phyloP scores from a whole-genome alignment of 2,113 vertebrate species.

The Euleptes europaea region DNA sequence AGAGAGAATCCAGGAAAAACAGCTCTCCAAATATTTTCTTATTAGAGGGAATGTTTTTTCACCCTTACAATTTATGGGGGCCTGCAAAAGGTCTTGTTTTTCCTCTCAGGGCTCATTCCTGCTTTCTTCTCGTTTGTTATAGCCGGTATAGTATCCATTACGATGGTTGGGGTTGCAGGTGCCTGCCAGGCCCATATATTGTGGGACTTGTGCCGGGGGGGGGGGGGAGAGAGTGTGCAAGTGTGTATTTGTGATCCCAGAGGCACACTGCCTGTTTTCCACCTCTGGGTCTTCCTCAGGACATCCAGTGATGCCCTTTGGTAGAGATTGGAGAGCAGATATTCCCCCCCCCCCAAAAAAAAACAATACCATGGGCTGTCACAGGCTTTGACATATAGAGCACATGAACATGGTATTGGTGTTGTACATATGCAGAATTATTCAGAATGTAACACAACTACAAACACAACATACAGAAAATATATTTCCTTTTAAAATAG shows the following conservation, averaged over 20 bases:
- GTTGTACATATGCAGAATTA: too few relatives aligned
- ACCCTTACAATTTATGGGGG: not conserved
- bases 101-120: not conserved
- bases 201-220: not conserved
- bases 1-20: constrained; percentile 50
- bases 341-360: too few relatives aligned
- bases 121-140: not conserved
- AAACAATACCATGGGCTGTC: too few relatives aligned
- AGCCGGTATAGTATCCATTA: not conserved
- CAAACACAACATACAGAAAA: too few relatives aligned
- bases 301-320: not conserved
- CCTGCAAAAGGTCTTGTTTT: not conserved
- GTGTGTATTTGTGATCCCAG: not conserved
- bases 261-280: not conserved
- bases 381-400: too few relatives aligned
- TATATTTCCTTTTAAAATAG: too few relatives aligned
- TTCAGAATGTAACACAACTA: too few relatives aligned
- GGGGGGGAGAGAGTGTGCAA: not conserved
- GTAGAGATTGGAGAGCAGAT: not conserved
- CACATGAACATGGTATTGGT: too few relatives aligned
- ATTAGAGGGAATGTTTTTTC: not conserved
- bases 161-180: not conserved
- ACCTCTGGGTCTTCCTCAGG: not conserved
- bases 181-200: not conserved
- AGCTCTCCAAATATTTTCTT: not conserved